Evolutionary conservation across 2,888 invertebrate genomes (phyloP).

Genomic region (Callimorpha dominula): DNA sequence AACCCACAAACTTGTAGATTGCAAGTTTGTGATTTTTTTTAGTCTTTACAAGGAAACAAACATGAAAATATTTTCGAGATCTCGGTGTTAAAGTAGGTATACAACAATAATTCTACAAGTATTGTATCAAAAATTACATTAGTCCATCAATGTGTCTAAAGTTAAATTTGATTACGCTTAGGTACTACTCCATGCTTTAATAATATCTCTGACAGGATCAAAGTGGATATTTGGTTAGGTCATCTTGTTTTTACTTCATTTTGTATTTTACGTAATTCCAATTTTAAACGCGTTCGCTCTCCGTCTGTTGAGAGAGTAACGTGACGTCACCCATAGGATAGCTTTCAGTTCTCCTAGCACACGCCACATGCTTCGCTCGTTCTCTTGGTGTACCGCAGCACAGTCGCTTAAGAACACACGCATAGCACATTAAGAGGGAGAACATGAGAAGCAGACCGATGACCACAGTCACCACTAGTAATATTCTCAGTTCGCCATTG

Average conservation of each 20-base stretch:
- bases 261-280: neutral
- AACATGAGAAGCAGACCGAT: conserved; percentile 88
- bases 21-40: neutral
- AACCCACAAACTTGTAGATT: neutral
- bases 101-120: neutral
- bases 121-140: neutral
- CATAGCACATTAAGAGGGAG: conserved; percentile 89
- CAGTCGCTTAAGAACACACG: conserved; percentile 88
- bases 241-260: neutral
- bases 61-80: neutral
- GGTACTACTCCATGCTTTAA: neutral
- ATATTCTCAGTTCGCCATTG: conserved; percentile 86
- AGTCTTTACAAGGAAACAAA: neutral
- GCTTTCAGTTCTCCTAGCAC: conserved; percentile 79
- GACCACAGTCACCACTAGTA: conserved; percentile 87
- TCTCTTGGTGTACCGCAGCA: conserved; percentile 87
- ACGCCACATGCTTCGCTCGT: conserved; percentile 74
- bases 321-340: conserved; percentile 88
- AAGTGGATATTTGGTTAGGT: neutral
- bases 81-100: neutral
- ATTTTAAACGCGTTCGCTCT: conserved; percentile 82
- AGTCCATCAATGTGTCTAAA: neutral
- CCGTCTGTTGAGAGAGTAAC: conserved; percentile 88
- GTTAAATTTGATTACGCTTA: neutral
- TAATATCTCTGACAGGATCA: neutral